Evolutionary conservation across 2,888 invertebrate species (phyloP).

Genomic region (Erynnis tages): DNA sequence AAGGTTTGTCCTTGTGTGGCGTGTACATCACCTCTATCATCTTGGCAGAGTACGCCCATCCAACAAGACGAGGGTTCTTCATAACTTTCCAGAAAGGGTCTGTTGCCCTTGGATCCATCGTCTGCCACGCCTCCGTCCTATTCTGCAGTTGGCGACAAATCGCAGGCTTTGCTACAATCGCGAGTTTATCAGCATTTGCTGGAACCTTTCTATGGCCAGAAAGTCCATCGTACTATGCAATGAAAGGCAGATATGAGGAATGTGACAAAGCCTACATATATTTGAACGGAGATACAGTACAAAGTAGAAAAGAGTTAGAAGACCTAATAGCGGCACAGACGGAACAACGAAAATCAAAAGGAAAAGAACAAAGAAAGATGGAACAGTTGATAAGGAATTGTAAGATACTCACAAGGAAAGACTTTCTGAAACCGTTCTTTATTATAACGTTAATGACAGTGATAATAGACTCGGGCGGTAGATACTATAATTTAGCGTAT

Average conservation of each 20-base stretch:
- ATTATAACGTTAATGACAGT: conserved; percentile 37
- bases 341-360: conserved; percentile 22
- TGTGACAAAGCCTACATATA: conserved; percentile 41
- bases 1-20: conserved; percentile 40
- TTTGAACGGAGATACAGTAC: conserved; percentile 37
- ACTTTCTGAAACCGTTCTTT: conserved; percentile 39
- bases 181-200: conserved; percentile 30
- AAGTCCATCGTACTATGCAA: conserved; percentile 42
- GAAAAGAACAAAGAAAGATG: background rate
- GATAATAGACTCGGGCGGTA: conserved; percentile 39
- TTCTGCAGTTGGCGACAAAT: conserved; percentile 43
- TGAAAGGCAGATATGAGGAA: conserved; percentile 36
- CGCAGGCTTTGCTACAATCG: conserved; percentile 30
- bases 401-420: conserved; percentile 26
- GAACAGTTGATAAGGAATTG: background rate
- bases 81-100: conserved; percentile 37
- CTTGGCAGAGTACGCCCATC: conserved; percentile 42
- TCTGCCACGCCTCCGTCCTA: conserved; percentile 39
- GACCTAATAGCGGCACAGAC: conserved; percentile 33
- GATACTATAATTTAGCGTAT: conserved; percentile 41
- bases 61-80: conserved; percentile 42
- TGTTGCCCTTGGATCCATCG: conserved; percentile 35
- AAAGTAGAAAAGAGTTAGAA: conserved; percentile 38
- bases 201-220: conserved; percentile 43
- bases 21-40: conserved; percentile 39